Evolutionary conservation across 2,113 vertebrate genomes (phyloP).

Genomic region (Labrus mixtus): DNA sequence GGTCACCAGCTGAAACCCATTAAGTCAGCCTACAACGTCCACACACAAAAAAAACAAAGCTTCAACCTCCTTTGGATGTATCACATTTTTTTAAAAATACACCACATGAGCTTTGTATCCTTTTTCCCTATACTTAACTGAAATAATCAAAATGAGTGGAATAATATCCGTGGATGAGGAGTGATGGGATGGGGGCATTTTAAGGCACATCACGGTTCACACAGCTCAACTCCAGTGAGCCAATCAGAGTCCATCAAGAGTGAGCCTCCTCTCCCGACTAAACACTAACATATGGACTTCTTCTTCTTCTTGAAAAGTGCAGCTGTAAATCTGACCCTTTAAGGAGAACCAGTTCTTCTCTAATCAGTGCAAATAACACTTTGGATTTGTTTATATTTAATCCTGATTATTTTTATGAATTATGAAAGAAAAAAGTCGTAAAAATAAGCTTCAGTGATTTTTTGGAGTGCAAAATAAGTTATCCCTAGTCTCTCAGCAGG

Average conservation of each 20-base stretch:
- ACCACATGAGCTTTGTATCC: not conserved
- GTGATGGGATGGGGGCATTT: conserved; percentile 15
- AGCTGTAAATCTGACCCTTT: conserved; percentile 33
- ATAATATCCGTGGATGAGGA: not conserved
- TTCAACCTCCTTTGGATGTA: not conserved
- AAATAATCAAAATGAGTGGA: not conserved
- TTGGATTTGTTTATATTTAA: no score
- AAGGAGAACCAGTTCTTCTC: not conserved
- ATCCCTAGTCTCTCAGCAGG: accelerated
- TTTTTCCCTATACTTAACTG: not conserved
- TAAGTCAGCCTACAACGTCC: not conserved
- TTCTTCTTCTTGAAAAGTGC: conserved; percentile 21
- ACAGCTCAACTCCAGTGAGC: conserved; percentile 31
- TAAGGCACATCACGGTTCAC: conserved; percentile 13
- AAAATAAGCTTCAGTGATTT: not conserved
- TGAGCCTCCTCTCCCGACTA: conserved; percentile 79
- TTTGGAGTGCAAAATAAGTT: not conserved
- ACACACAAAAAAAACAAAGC: not conserved
- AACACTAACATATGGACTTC: conserved; percentile 73
- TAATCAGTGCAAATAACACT: no score
- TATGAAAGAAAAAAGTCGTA: not conserved
- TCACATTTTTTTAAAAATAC: not conserved
- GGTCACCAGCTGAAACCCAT: not conserved
- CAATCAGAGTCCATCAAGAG: conserved; percentile 72
- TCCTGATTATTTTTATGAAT: not conserved